Evolutionary conservation across 1,140 invertebrate genomes (phyloP), one percentile per base, ranked within the genome.

Genomic region (Aphelinus certus): DNA sequence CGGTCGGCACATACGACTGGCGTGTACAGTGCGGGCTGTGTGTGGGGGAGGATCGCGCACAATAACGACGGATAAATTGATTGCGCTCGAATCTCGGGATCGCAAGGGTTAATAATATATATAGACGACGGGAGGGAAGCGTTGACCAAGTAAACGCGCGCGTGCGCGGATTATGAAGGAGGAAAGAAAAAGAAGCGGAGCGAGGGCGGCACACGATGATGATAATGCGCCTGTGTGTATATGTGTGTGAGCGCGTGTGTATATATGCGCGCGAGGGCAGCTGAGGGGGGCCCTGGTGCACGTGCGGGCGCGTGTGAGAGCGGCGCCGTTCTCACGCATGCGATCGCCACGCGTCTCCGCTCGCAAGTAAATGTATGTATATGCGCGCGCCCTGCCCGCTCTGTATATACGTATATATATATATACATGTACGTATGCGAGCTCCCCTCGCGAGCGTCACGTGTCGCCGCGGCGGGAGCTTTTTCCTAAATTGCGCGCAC

Each of bases 231-330:
- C 65, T 26, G 67, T 48, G 57, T 47, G 46, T n/a, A 60, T 10
- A 7, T 26, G 26, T 3, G 48, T 46, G 49, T 51, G 26, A 26
- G 26, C 26, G 26, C 26, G 26, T 26, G 26, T 26, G 26, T 26
- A 26, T 26, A 26, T 26, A 49, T 57, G 49, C 48, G 26, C 5
- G 7, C 45, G 9, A 60, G 62, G 73, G 55, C 74, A 61, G 75
- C 77, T 80, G 76, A 26, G 26, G 26, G 26, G 26, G 26, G 26
- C 26, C 74, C 64, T 45, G 64, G 71, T 77, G 67, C 75, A 79
- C 79, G 79, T 77, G 72, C 77, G 73, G 76, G 70, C 78, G 69
- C 70, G 76, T 73, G 71, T 73, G 71, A 66, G 71, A 73, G 64
- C 71, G 57, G 5, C 47, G 43, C 7, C n/a, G 74, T 73, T 77